Conservation (phyloP, 2,888 invertebrate species). For the Spilarctia lutea region DNA sequence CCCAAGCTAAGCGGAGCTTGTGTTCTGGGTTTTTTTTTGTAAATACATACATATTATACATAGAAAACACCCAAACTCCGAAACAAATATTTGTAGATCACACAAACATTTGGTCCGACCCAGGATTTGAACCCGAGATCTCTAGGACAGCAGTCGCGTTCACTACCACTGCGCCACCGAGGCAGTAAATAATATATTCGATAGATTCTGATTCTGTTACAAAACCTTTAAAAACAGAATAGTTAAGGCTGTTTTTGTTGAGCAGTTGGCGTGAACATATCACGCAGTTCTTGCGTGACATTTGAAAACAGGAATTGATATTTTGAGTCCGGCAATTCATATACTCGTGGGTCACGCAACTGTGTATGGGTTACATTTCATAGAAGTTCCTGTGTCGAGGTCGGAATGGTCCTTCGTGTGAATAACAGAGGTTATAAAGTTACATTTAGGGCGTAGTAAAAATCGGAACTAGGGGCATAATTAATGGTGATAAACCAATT, state of each 20-base stretch:
- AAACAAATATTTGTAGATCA: too few species aligned
- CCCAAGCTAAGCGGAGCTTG: too few species aligned
- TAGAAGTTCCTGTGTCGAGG: slow-evolving; percentile 38
- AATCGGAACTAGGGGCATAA: neutral
- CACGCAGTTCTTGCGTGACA: slow-evolving; percentile 1
- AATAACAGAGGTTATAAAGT: slow-evolving; percentile 8
- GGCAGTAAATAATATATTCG: too few species aligned
- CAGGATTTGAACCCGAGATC: too few species aligned
- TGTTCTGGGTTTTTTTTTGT: too few species aligned
- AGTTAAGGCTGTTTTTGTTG: neutral
- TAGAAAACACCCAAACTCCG: too few species aligned
- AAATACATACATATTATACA: too few species aligned
- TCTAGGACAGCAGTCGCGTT: too few species aligned
- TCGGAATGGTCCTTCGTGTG: slow-evolving; percentile 13
- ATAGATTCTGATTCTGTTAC: too few species aligned
- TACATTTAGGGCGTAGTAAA: slow-evolving; percentile 6
- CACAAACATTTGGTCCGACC: too few species aligned
- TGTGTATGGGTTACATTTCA: slow-evolving; percentile 47
- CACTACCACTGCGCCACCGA: too few species aligned
- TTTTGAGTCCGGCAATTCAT: slow-evolving; percentile 6
- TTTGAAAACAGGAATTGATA: slow-evolving; percentile 8
- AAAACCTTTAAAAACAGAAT: too few species aligned
- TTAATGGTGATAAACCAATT: slow-evolving; percentile 1
- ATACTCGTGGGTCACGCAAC: slow-evolving; percentile 17
- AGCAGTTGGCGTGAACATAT: neutral